Evolutionary conservation across 1,140 invertebrate genomes (phyloP).

Genomic region (Leucophenga varia): DNA sequence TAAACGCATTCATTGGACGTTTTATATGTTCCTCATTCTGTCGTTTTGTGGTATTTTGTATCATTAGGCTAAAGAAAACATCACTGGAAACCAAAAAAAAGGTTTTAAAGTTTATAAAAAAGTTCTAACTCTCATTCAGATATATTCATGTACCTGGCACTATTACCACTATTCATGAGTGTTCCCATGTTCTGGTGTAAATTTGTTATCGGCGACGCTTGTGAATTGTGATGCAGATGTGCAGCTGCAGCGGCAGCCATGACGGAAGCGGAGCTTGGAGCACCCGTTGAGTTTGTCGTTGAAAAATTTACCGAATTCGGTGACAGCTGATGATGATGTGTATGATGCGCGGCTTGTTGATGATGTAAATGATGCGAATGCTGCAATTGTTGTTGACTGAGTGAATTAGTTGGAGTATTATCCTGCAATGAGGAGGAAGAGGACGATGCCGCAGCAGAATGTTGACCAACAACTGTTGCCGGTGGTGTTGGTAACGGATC

Average conservation of each 20-base stretch:
- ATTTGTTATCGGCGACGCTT: slow-evolving; percentile 51
- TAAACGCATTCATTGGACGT: slow-evolving; percentile 77
- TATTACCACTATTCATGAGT: slow-evolving; percentile 54
- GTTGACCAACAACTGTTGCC: slow-evolving; percentile 21
- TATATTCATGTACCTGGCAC: slow-evolving; percentile 50
- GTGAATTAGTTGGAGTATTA: no score
- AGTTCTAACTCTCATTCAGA: background rate
- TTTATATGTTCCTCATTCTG: slow-evolving; percentile 66
- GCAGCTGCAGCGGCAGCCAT: slow-evolving; percentile 52
- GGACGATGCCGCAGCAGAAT: slow-evolving; percentile 34
- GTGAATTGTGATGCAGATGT: slow-evolving; percentile 49
- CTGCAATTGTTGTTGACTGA: slow-evolving; percentile 22
- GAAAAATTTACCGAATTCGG: slow-evolving; percentile 9
- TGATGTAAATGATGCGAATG: slow-evolving; percentile 24
- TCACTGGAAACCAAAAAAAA: slow-evolving; percentile 26
- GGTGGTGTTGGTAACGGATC: background rate
- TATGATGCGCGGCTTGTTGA: slow-evolving; percentile 21
- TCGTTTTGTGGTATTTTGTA: slow-evolving; percentile 53
- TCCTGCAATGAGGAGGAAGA: slow-evolving; percentile 22
- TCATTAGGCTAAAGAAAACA: slow-evolving; percentile 55
- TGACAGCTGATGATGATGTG: slow-evolving; percentile 3
- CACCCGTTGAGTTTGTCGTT: slow-evolving; percentile 32
- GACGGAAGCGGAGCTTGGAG: slow-evolving; percentile 22
- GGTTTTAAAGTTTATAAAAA: background rate
- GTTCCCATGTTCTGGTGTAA: slow-evolving; percentile 55